Conservation (phyloP, 2,888 invertebrate genomes). For the Opisthograptis luteolata region DNA sequence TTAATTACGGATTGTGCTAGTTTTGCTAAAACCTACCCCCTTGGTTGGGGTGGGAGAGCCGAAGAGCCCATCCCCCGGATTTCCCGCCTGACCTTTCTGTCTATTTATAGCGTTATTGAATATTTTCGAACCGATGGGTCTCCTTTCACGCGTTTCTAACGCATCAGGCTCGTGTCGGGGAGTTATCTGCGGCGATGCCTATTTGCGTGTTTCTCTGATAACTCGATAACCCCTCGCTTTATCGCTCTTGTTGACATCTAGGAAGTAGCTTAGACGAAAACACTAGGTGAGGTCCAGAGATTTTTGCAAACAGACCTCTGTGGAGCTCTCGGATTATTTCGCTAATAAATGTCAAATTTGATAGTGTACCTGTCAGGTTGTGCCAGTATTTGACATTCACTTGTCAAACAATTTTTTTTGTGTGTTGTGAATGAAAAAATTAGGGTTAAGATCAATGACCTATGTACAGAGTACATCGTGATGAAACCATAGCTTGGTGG, state of each 20-base stretch:
- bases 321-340: neutral
- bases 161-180: neutral
- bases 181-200: slow-evolving; percentile 3
- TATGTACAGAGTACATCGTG: no score
- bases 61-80: slow-evolving; percentile 48
- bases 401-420: no score
- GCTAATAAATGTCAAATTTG: neutral
- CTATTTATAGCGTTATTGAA: slow-evolving; percentile 71
- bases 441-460: neutral
- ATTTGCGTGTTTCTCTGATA: neutral
- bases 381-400: neutral
- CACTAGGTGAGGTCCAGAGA: no score
- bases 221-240: slow-evolving; percentile 27
- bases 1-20: slow-evolving; percentile 32
- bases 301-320: neutral
- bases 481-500: no score
- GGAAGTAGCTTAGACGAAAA: neutral
- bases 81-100: slow-evolving; percentile 75
- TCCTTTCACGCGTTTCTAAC: slow-evolving; percentile 44
- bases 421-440: no score
- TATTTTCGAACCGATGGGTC: slow-evolving; percentile 68
- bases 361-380: neutral
- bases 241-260: slow-evolving; percentile 1
- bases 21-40: slow-evolving; percentile 16
- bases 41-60: slow-evolving; percentile 28